phyloP scores from a whole-genome alignment of 2,888 invertebrate genomes.

The Caenorhabditis japonica region DNA sequence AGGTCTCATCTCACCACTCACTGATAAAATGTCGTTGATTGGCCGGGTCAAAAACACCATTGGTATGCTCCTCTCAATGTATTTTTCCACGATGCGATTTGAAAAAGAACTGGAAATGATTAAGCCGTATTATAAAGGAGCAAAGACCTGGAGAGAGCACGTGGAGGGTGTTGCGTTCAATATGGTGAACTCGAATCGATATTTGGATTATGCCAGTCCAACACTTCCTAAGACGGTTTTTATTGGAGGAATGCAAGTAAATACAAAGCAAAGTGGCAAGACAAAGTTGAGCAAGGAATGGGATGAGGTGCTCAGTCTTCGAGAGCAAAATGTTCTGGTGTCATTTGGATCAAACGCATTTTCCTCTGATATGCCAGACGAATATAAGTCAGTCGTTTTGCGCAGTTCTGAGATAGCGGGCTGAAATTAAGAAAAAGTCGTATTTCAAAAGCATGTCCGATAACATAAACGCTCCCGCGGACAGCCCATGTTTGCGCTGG shows the following conservation, averaged over 20 bases:
- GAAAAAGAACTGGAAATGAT: constrained; percentile 26
- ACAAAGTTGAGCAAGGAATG: constrained; percentile 26
- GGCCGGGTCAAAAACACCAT: constrained; percentile 16
- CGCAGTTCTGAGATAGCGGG: too few relatives aligned
- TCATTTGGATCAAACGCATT: constrained; percentile 52
- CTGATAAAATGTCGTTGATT: constrained; percentile 30
- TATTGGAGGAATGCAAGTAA: neutral
- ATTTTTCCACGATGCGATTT: constrained; percentile 18
- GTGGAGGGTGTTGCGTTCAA: constrained; percentile 27
- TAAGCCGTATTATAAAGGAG: constrained; percentile 20
- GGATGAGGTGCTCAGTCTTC: constrained; percentile 23
- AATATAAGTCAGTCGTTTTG: constrained; percentile 8
- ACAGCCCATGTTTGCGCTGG: too few relatives aligned
- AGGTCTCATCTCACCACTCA: constrained; percentile 19
- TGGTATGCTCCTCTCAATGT: constrained; percentile 20
- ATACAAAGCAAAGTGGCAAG: constrained; percentile 28
- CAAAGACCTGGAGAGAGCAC: constrained; percentile 25
- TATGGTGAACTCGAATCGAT: constrained; percentile 48
- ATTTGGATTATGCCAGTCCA: constrained; percentile 38
- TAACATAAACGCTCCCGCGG: too few relatives aligned
- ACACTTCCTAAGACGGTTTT: constrained; percentile 12
- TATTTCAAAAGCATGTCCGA: too few relatives aligned
- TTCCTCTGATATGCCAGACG: constrained; percentile 30
- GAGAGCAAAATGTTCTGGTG: constrained; percentile 38
- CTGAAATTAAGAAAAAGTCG: too few relatives aligned